These are phyloP conservation scores for Otocyon megalotis DNA, from an alignment of 2,113 vertebrate species.

Conservation along the genomic window DNA sequence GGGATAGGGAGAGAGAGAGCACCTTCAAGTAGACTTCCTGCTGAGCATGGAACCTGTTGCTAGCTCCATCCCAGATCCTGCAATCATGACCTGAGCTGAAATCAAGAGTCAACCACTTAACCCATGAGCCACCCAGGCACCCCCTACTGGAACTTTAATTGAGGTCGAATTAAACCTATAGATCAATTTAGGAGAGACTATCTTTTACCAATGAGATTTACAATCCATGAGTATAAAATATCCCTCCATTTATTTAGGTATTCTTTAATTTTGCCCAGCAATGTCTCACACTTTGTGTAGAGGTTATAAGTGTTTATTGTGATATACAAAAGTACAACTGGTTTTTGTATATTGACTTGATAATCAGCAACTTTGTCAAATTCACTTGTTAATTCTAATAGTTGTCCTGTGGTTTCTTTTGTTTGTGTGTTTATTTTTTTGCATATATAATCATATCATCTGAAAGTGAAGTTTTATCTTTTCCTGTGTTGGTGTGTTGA, in stretches of 20 bases:
- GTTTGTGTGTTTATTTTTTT: not conserved
- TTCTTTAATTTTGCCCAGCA: not conserved
- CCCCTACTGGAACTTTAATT: not conserved
- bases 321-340: not conserved
- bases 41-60: not conserved
- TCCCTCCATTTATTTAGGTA: not conserved
- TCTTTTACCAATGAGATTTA: not conserved
- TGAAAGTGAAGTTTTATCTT: conserved; percentile 31
- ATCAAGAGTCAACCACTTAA: not conserved
- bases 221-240: not conserved
- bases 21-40: not conserved
- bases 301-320: not conserved
- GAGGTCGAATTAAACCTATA: not conserved
- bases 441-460: not conserved
- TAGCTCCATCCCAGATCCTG: not conserved
- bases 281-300: not conserved
- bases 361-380: not conserved
- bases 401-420: not conserved
- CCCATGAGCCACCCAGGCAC: not conserved
- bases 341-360: not conserved
- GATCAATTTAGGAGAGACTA: not conserved
- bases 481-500: not conserved
- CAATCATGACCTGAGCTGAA: not conserved
- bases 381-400: conserved; percentile 12
- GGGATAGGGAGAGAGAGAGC: not conserved